These are phyloP conservation scores for Gastrophryne carolinensis DNA, from an alignment of 2,797 vertebrate genomes.

Conservation along the genomic window DNA sequence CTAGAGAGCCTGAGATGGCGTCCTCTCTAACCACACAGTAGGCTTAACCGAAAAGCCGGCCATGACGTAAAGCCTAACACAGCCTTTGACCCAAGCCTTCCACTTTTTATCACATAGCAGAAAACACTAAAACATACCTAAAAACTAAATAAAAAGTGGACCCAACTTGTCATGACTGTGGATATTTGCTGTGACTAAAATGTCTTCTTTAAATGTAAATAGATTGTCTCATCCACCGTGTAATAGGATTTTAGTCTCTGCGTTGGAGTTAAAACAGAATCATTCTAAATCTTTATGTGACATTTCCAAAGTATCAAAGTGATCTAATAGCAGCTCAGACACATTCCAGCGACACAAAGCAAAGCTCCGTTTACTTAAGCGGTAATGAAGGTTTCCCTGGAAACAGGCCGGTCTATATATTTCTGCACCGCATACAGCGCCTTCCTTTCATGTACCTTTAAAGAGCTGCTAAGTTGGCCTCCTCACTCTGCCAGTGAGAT, in stretches of 20 bases:
- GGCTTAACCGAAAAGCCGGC: too few species aligned
- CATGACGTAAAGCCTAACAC: too few species aligned
- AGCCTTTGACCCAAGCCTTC: too few species aligned
- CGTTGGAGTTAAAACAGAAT: neutral
- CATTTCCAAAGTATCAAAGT: conserved; percentile 40
- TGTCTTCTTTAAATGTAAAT: neutral
- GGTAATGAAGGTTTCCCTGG: conserved; percentile 44
- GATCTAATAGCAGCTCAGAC: conserved; percentile 25
- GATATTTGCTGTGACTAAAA: too few species aligned
- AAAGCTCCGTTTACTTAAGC: conserved; percentile 2
- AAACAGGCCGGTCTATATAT: conserved; percentile 32
- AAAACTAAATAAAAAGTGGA: too few species aligned
- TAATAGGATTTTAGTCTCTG: conserved; percentile 8
- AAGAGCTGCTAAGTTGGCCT: conserved; percentile 13
- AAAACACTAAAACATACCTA: too few species aligned
- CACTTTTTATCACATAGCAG: too few species aligned
- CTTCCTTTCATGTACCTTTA: conserved; percentile 8
- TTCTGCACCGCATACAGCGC: neutral
- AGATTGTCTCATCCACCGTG: neutral
- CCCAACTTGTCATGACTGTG: too few species aligned
- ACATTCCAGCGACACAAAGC: conserved; percentile 9
- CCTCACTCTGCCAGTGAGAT: conserved; percentile 2
- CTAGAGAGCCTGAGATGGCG: too few species aligned
- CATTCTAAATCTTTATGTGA: conserved; percentile 21
- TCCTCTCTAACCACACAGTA: too few species aligned